Conservation (phyloP, 2,888 invertebrate species). For the Latrodectus elegans region DNA sequence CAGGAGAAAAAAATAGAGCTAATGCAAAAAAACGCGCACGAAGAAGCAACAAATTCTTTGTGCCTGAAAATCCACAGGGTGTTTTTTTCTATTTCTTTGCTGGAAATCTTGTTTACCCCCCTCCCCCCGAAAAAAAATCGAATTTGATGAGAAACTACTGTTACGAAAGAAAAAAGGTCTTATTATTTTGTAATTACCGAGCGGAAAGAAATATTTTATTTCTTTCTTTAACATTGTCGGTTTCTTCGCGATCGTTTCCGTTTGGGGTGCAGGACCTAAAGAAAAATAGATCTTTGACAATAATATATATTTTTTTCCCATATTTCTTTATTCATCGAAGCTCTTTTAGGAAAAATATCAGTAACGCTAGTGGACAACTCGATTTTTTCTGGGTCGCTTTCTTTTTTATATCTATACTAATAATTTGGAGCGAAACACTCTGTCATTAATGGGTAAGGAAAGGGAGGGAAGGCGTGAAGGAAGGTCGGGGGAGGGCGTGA, state of each 20-base stretch:
- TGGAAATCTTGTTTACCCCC: neutral
- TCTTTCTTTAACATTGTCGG: slow-evolving; percentile 5
- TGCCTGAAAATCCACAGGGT: too few species aligned
- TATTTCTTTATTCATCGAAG: neutral
- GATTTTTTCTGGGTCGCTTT: slow-evolving; percentile 5
- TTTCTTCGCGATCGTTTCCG: neutral
- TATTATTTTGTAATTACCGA: slow-evolving; percentile 62
- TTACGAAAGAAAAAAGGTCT: slow-evolving; percentile 22
- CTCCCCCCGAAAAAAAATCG: slow-evolving; percentile 20
- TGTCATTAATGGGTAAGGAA: slow-evolving; percentile 41
- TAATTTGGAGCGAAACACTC: slow-evolving; percentile 40
- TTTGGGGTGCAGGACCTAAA: slow-evolving; percentile 6
- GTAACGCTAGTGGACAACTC: slow-evolving; percentile 40
- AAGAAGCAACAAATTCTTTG: too few species aligned
- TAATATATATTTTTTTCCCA: slow-evolving; percentile 26
- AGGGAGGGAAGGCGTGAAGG: neutral
- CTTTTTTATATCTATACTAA: slow-evolving; percentile 26
- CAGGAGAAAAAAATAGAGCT: too few species aligned
- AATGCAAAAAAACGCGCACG: too few species aligned
- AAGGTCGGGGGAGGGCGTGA: neutral
- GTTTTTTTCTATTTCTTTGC: neutral
- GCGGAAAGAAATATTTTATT: neutral
- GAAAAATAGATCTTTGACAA: slow-evolving; percentile 40
- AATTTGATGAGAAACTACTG: slow-evolving; percentile 36
- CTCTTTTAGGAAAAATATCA: slow-evolving; percentile 15